Evolutionary conservation across 2,888 invertebrate species (phyloP), one percentile per base, ranked within the genome.

Genomic region (Abrostola tripartita): DNA sequence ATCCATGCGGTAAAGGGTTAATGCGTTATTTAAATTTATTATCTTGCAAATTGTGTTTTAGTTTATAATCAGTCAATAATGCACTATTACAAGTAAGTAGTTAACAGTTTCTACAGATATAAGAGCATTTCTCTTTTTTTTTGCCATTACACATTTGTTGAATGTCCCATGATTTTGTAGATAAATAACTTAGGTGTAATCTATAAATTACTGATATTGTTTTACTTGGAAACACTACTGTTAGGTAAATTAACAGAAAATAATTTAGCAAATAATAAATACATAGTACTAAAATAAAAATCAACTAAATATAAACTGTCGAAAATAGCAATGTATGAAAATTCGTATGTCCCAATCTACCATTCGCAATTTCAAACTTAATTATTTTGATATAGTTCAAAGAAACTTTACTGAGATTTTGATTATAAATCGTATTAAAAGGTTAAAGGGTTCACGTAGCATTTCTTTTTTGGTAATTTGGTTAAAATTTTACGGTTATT

Each of bases 271-370:
- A 40, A 40, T 40, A 40, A 40, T 40, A 40, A 40, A 51, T 36
- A 37, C 36, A 36, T 51, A 37, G 36, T 37, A 6, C 37, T 35
- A 7, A 51, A 36, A 47, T 35, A 54, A 54, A 42, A 36, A 35
- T 44, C 37, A 55, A 36, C 37, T 37, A 55, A 47, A 44, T 37
- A 55, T 37, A 10, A 55, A 55, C 12, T 47, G 8, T 55, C 55
- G 6, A 47, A 10, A 14, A 49, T 56, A 47, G n/a, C 5, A 14
- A 56, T 36, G 47, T 49, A 56, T 38, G 49, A 12, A 56, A 56
- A 56, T 49, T 38, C 49, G 38, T 37, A 6, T 49, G 38, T 56
- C 49, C 56, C 56, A 49, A 37, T 9, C 14, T 55, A 37, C 35
- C 42, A 55, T 47, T n/a, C 11, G 24, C 10, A 9, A 49, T 37